Evolutionary conservation across 1,140 invertebrate species (phyloP), one percentile per base, ranked within the genome.

Genomic region (Zaprionus capensis): DNA sequence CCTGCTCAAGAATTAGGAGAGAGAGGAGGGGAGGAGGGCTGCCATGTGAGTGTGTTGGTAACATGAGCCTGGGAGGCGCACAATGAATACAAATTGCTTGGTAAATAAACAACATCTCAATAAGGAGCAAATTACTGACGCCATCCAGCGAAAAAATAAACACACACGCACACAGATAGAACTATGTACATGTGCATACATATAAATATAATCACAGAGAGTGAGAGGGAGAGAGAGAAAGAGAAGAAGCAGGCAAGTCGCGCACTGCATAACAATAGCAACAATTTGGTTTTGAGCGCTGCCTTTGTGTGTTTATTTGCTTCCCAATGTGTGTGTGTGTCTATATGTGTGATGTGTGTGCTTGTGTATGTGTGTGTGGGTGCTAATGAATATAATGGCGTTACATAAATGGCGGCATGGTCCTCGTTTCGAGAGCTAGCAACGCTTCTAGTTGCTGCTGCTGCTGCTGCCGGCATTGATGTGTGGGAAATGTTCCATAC

Each of bases 61-160:
- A 72, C 69, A 74, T 63, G 70, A 76, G 78, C 63, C 58, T 65
- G 59, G 68, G 78, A 56, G 82, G 80, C 79, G 57, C 79, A 90
- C 85, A 90, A 90, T 90, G 85, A 90, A 90, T 90, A 90, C 85
- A 90, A 90, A 90, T 90, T 90, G 85, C 85, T 90, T 74, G 82
- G 85, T 90, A 90, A 90, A 90, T 90, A 90, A 90, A 90, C 85
- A 90, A 90, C 85, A 90, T 90, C 85, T 90, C 86, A 90, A 90
- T 90, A 90, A 90, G 86, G 85, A 90, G 85, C 85, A 90, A 90
- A 90, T 90, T 90, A 90, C 85, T 82, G 79, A 90, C 85, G 82
- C 85, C 85, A 90, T 63, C 80, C 73, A 90, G 75, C 81, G 81
- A 81, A 88, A 88, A 87, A 90, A 85, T 90, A 90, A 90, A 90